Percentiles rank a stretch among this genome's conserved stretches.
Evolutionary conservation across 1,140 invertebrate genomes (phyloP).

Genomic region (Formica exsecta): DNA sequence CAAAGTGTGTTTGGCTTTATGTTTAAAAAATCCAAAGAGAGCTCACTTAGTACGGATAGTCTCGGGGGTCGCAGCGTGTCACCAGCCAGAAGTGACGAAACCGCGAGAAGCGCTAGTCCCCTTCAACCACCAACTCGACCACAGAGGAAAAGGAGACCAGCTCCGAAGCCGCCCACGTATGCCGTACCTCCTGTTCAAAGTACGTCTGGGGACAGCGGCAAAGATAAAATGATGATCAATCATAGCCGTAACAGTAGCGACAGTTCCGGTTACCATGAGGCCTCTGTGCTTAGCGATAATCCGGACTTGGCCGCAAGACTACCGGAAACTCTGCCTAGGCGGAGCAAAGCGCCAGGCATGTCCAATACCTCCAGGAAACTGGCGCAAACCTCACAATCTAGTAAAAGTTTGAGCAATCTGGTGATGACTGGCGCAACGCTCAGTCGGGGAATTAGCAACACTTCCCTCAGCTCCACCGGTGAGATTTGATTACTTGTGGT

Average conservation of each 20-base stretch:
- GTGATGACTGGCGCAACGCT: constrained; percentile 70
- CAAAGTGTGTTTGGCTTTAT: constrained; percentile 87
- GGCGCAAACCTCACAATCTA: constrained; percentile 82
- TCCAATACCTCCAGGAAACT: constrained; percentile 80
- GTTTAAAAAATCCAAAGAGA: constrained; percentile 86
- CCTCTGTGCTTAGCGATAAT: constrained; percentile 90
- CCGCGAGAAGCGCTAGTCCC: constrained; percentile 83
- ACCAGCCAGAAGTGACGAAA: constrained; percentile 86
- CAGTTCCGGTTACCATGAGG: constrained; percentile 92
- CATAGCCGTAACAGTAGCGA: constrained; percentile 92
- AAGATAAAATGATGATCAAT: constrained; percentile 86
- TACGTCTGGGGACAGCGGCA: constrained; percentile 23
- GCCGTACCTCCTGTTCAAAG: background rate
- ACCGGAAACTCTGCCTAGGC: constrained; percentile 83
- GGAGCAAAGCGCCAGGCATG: constrained; percentile 75
- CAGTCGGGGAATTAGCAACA: constrained; percentile 82
- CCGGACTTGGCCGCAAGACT: constrained; percentile 84
- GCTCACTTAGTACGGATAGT: constrained; percentile 86
- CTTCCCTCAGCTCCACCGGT: constrained; percentile 84
- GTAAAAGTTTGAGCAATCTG: constrained; percentile 84
- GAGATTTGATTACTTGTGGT: constrained; percentile 25
- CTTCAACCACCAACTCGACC: constrained; percentile 85
- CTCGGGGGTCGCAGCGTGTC: constrained; percentile 86
- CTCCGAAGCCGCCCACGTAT: constrained; percentile 87
- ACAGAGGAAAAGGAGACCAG: constrained; percentile 87